Percentiles rank a stretch among this genome's conserved stretches.
Conservation (phyloP, 2,113 vertebrate genomes). For the Prietella phreatophila region DNA sequence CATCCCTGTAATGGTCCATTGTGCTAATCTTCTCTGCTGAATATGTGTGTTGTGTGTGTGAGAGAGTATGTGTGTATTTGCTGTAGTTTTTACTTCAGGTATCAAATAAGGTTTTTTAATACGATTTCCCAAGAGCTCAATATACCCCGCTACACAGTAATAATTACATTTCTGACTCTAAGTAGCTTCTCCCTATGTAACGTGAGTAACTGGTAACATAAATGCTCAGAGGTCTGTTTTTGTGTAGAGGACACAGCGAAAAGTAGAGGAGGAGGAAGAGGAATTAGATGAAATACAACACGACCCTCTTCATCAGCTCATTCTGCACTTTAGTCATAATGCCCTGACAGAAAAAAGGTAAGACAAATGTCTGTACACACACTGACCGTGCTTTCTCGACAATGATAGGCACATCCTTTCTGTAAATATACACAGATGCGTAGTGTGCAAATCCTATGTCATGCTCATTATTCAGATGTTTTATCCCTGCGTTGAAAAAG, state of each 20-base stretch:
- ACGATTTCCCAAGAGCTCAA: background rate
- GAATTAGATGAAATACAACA: conserved; percentile 84
- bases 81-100: background rate
- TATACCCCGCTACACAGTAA: background rate
- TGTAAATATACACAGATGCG: background rate
- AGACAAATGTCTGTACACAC: conserved; percentile 38
- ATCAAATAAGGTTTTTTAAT: background rate
- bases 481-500: conserved; percentile 58
- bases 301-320: conserved; percentile 97
- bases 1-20: background rate
- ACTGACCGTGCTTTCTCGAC: background rate
- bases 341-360: conserved; percentile 94
- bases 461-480: conserved; percentile 5
- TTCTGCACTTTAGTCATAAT: conserved; percentile 94
- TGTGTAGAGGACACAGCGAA: conserved; percentile 81
- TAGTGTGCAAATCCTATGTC: background rate
- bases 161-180: conserved; percentile 11
- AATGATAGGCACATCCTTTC: background rate
- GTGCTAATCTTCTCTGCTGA: background rate
- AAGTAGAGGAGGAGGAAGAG: conserved; percentile 86
- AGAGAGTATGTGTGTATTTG: background rate
- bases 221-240: conserved; percentile 23
- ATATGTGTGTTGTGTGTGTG: conserved; percentile 1
- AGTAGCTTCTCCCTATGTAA: background rate
- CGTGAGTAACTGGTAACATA: background rate